Conservation (phyloP, 2,113 vertebrate genomes). For the Cebidichthys violaceus region DNA sequence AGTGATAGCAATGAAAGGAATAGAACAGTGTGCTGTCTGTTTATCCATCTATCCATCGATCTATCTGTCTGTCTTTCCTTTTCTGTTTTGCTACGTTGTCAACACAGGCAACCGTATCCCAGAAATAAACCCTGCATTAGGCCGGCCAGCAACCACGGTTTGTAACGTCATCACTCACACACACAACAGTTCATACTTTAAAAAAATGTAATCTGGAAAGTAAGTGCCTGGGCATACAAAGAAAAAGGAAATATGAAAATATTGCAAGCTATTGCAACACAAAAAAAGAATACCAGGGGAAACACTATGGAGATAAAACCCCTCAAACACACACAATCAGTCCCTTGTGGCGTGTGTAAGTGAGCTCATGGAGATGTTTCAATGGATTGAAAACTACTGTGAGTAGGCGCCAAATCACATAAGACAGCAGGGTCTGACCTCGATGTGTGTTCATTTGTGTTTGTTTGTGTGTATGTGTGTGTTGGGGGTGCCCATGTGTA, state of each 20-base stretch:
- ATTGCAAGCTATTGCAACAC: constrained; percentile 69
- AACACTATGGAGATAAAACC: constrained; percentile 46
- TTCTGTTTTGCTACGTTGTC: constrained; percentile 74
- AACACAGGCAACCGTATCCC: constrained; percentile 71
- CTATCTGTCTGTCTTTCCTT: constrained; percentile 29
- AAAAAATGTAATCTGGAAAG: constrained; percentile 6
- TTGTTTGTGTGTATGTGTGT: constrained; percentile 55
- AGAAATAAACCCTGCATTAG: constrained; percentile 72
- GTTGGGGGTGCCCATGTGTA: constrained; percentile 57
- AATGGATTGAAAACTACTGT: constrained; percentile 57
- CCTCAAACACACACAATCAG: constrained; percentile 55
- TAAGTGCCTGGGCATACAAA: constrained; percentile 36
- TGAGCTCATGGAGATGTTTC: constrained; percentile 65
- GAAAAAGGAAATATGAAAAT: constrained; percentile 44
- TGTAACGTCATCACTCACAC: constrained; percentile 59
- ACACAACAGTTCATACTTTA: constrained; percentile 52
- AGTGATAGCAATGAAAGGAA: constrained; percentile 30
- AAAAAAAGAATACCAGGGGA: constrained; percentile 35
- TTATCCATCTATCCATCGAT: constrained; percentile 34
- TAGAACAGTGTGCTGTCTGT: constrained; percentile 16
- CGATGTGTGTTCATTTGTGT: constrained; percentile 52
- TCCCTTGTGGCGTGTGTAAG: constrained; percentile 60
- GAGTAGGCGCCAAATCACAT: constrained; percentile 39
- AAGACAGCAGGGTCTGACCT: constrained; percentile 56
- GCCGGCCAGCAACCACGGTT: constrained; percentile 41